Percentiles rank a stretch among this genome's conserved stretches.
Evolutionary conservation across 2,113 vertebrate genomes (phyloP).

Genomic region (Aphyosemion australe): DNA sequence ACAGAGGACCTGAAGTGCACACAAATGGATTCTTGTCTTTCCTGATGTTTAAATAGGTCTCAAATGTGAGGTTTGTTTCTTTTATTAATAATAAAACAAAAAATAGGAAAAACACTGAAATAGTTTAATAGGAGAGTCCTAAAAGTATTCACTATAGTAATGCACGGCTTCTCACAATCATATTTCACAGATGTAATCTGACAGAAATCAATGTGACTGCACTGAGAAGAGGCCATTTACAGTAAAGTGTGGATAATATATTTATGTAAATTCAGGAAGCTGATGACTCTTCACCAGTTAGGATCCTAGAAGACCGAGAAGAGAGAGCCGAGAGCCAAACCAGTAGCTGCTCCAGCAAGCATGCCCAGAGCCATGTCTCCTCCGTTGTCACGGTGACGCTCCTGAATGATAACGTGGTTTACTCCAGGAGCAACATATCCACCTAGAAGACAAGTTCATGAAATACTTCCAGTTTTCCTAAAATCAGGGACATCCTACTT

Average conservation of each 20-base stretch:
- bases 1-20: constrained; percentile 25
- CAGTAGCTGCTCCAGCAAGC: constrained; percentile 92
- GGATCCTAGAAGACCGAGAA: constrained; percentile 90
- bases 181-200: constrained; percentile 35
- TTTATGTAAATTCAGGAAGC: neutral
- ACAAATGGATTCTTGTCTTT: constrained; percentile 15
- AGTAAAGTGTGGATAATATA: constrained; percentile 7
- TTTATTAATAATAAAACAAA: constrained; percentile 50
- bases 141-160: constrained; percentile 19
- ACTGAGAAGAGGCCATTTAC: constrained; percentile 43
- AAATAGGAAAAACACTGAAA: constrained; percentile 16
- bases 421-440: constrained; percentile 79
- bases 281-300: neutral
- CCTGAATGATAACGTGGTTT: constrained; percentile 88
- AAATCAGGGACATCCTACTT: too few relatives aligned
- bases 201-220: constrained; percentile 45
- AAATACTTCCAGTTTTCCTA: neutral
- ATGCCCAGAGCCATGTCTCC: constrained; percentile 90
- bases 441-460: constrained; percentile 64
- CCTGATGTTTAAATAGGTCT: constrained; percentile 24
- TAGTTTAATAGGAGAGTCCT: constrained; percentile 58
- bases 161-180: constrained; percentile 47
- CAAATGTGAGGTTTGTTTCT: constrained; percentile 39
- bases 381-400: constrained; percentile 85
- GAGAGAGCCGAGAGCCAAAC: constrained; percentile 92